These are phyloP conservation scores for Lordiphosa stackelbergi DNA, from an alignment of 1,140 invertebrate genomes.

Conservation along the genomic window DNA sequence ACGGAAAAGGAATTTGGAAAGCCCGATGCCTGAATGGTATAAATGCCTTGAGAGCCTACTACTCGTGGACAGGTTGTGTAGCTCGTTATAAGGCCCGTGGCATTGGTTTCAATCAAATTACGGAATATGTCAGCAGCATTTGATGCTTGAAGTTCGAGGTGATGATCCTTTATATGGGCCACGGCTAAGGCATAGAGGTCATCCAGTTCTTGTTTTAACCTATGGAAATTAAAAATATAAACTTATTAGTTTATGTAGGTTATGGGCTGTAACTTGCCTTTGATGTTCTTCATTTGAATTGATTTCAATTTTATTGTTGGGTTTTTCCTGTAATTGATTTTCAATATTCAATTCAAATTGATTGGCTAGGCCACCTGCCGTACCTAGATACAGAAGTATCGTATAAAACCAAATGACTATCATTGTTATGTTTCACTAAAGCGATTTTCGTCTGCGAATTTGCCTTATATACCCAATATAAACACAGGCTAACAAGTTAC, in stretches of 20 bases:
- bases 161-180: conserved; percentile 1
- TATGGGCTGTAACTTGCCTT: neutral
- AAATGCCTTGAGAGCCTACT: neutral
- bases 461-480: too few species aligned
- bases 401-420: too few species aligned
- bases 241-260: neutral
- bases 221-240: neutral
- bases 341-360: too few species aligned
- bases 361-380: too few species aligned
- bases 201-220: conserved; percentile 3
- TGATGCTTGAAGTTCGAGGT: neutral
- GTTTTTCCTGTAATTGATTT: too few species aligned
- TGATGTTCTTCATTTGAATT: neutral
- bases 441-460: too few species aligned
- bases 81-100: neutral
- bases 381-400: too few species aligned
- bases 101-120: neutral
- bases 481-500: too few species aligned
- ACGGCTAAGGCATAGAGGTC: conserved; percentile 2
- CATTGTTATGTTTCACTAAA: too few species aligned
- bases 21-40: neutral
- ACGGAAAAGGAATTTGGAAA: neutral
- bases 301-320: too few species aligned
- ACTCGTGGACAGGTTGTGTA: conserved; percentile 4
- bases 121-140: neutral